phyloP scores from a whole-genome alignment of 2,113 vertebrate species.

The Chinchilla lanigera region DNA sequence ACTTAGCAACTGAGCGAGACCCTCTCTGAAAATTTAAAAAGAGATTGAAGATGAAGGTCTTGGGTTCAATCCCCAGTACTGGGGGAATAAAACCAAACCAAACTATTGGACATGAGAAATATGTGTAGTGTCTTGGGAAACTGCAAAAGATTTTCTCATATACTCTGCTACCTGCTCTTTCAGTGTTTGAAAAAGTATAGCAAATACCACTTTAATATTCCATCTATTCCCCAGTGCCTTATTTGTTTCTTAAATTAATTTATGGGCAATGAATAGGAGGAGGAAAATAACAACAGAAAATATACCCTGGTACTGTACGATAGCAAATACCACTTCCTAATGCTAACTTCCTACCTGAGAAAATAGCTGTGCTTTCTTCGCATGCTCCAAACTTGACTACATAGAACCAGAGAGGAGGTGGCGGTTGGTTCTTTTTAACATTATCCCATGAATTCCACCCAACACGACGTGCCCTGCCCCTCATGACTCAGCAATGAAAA shows the following conservation, averaged over 20 bases:
- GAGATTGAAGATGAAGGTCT: too few relatives aligned
- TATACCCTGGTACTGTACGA: not conserved
- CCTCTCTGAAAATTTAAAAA: not conserved
- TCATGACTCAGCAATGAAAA: not conserved
- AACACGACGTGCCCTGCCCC: too few relatives aligned
- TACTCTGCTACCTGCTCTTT: not conserved
- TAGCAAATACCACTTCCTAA: not conserved
- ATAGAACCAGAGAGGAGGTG: not conserved
- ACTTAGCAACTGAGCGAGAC: not conserved
- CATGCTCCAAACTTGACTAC: not conserved
- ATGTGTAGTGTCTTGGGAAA: not conserved
- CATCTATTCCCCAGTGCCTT: not conserved
- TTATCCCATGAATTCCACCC: not conserved
- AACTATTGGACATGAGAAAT: not conserved
- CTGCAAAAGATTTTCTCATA: not conserved
- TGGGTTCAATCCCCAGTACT: not conserved
- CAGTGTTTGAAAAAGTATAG: not conserved
- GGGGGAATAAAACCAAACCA: not conserved
- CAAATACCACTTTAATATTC: not conserved
- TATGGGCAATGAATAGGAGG: not conserved
- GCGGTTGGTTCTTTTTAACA: not conserved
- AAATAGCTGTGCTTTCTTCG: not conserved
- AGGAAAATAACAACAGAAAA: not conserved
- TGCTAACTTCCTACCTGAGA: not conserved
- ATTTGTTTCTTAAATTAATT: slow-evolving; percentile 60